Evolutionary conservation across 2,797 vertebrate genomes (phyloP).

Genomic region (Ambastaia sidthimunki): DNA sequence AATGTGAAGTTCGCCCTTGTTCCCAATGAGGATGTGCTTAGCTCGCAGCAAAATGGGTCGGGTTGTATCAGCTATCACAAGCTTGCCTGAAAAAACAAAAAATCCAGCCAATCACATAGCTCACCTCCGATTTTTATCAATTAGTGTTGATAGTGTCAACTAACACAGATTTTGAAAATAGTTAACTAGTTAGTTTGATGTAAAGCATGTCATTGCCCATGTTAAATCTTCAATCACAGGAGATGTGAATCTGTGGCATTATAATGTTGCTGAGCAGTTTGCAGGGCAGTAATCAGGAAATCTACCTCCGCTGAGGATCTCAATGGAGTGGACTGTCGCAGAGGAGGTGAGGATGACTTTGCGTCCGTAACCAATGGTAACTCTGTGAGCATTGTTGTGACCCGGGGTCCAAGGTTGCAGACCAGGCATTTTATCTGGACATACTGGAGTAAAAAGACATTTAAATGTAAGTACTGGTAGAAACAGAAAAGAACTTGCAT

Average conservation of each 20-base stretch:
- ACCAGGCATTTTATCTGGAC: constrained; percentile 85
- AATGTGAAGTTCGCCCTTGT: constrained; percentile 86
- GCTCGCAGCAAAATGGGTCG: constrained; percentile 83
- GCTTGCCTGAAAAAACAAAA: constrained; percentile 79
- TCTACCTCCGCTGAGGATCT: constrained; percentile 86
- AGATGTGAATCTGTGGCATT: constrained; percentile 15
- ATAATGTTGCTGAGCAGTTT: neutral
- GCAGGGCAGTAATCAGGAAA: neutral
- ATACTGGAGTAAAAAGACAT: constrained; percentile 61
- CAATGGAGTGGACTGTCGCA: constrained; percentile 89
- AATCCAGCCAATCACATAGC: neutral
- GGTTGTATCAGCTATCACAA: constrained; percentile 86
- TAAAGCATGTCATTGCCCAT: neutral
- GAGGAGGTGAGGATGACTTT: constrained; percentile 87
- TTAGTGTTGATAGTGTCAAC: neutral
- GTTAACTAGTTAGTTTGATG: no score
- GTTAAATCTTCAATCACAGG: neutral
- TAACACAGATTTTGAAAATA: neutral
- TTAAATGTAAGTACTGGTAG: neutral
- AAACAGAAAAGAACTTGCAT: neutral
- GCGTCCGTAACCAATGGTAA: constrained; percentile 79
- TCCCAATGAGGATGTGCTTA: constrained; percentile 89
- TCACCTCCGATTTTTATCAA: neutral
- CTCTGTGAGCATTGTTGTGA: constrained; percentile 75
- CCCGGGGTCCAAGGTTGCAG: constrained; percentile 88